Base-by-base conservation (phyloP, 2,888 invertebrate species). In the Malthinus seriepunctatus region DNA sequence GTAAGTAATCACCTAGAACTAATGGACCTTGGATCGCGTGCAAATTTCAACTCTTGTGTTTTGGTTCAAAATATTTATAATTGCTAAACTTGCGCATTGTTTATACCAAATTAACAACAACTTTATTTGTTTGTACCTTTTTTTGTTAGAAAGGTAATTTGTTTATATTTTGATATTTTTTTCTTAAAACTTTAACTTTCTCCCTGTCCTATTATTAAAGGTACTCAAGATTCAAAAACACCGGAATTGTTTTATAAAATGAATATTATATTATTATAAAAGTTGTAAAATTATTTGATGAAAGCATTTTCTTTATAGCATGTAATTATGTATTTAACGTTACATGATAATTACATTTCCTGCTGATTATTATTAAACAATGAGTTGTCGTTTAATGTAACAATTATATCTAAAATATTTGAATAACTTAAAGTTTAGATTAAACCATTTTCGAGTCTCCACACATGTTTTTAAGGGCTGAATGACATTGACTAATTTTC, bases 321-420 rank as follows among this genome's bases (percentile, higher is more conserved):
- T 42, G 39, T 42, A 42, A 42, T 42, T 42, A 42, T 15, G 39
- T 42, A 42, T n/a, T 42, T 42, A 15, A 12, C 39, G 39, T 42
- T 42, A 42, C 39, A 42, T 42, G 39, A 15, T 42, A 42, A 42
- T 42, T 42, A 42, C 39, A 42, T 42, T 42, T 42, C 39, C 39
- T 42, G 39, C 5, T 15, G 39, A 42, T 42, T 42, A 23, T 23
- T 23, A 42, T 42, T 42, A 42, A 42, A 42, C 39, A 42, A 42
- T 42, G 39, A 42, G 39, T 42, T 10, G 39, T 42, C 39, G 39
- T 42, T 42, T 42, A 42, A 42, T 42, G 39, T 42, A 42, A 42
- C 39, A 42, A 42, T 42, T 42, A 42, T 42, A 42, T 15, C 10
- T 42, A 42, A 42, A 42, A 11, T 42, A 42, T 15, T 42, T n/a